Evolutionary conservation across 2,888 invertebrate species (phyloP).

Genomic region (Oasisia sp.): DNA sequence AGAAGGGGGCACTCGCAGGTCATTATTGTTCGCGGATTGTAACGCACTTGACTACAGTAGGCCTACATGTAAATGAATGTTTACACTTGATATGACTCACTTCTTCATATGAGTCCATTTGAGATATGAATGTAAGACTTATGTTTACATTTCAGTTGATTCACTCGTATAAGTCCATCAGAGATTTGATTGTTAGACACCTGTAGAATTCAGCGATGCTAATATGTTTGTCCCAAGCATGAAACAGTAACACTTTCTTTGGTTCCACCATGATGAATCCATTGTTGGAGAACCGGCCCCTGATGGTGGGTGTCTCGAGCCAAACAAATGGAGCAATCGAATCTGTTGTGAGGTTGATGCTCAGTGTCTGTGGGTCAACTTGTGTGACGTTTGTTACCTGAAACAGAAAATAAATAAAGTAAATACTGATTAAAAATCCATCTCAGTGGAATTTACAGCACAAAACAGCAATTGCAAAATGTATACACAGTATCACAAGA

Average conservation of each 20-base stretch:
- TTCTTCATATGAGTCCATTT: neutral
- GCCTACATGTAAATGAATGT: neutral
- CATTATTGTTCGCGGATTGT: no score
- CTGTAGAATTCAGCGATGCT: neutral
- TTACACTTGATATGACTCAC: neutral
- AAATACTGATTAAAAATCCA: neutral
- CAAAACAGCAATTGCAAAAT: neutral
- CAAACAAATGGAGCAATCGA: conserved; percentile 63
- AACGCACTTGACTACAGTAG: no score
- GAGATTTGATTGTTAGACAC: neutral
- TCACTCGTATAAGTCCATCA: neutral
- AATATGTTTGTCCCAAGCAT: conserved; percentile 43
- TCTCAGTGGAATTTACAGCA: neutral
- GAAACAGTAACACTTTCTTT: conserved; percentile 45
- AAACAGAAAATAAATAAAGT: neutral
- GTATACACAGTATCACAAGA: no score
- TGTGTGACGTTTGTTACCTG: conserved; percentile 45
- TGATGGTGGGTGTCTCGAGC: conserved; percentile 54
- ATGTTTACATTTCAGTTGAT: neutral
- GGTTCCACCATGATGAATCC: conserved; percentile 72
- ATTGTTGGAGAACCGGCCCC: conserved; percentile 80
- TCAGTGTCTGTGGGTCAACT: conserved; percentile 35
- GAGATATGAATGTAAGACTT: neutral
- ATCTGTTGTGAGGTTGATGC: conserved; percentile 48
- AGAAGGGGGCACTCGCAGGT: no score